These are phyloP conservation scores for Crotalus viridis DNA, from an alignment of 2,113 vertebrate genomes.

Conservation along the genomic window DNA sequence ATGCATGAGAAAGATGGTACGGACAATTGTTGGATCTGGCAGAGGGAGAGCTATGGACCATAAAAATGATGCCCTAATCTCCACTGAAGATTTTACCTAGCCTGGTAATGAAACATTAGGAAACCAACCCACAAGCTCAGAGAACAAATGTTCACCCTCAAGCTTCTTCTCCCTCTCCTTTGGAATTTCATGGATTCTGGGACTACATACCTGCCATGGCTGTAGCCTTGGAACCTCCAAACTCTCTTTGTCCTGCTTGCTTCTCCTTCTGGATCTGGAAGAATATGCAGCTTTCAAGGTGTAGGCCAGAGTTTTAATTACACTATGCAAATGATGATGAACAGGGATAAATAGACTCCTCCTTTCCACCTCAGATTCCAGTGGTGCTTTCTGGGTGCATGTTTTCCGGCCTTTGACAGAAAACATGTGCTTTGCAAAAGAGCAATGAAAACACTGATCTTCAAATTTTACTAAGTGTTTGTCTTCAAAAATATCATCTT, in stretches of 20 bases:
- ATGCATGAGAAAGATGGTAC: no score
- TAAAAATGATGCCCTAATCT: no score
- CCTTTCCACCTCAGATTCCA: not conserved
- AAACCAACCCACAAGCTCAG: no score
- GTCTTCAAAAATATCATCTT: not conserved
- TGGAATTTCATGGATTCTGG: no score
- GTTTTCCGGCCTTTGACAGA: not conserved
- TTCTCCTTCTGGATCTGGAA: not conserved
- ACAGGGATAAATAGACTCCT: not conserved
- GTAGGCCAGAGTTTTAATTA: not conserved
- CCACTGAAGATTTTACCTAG: no score
- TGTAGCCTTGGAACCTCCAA: not conserved
- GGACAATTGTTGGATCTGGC: no score
- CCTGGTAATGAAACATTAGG: no score
- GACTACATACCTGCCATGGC: not conserved
- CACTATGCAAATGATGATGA: not conserved
- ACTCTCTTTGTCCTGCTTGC: not conserved
- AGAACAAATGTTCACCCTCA: no score
- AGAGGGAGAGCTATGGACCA: no score
- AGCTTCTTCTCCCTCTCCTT: no score
- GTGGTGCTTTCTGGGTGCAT: not conserved
- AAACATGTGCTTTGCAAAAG: not conserved
- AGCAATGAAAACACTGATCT: not conserved
- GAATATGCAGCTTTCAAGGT: not conserved
- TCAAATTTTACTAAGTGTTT: not conserved